Evolutionary conservation across 2,888 invertebrate species (phyloP).

Genomic region (Dermolepida albohirtum): DNA sequence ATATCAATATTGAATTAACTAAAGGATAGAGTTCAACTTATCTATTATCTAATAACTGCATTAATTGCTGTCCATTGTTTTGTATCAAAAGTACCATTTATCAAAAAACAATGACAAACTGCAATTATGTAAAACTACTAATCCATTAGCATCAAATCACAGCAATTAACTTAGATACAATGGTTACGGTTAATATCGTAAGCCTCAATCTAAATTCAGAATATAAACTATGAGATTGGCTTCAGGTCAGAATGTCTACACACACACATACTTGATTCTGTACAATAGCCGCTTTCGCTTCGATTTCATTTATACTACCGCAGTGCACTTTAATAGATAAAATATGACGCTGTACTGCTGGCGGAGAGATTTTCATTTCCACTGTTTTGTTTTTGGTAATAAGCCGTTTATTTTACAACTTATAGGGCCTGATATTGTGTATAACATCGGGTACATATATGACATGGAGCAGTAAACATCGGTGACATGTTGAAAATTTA

Average conservation of each 20-base stretch:
- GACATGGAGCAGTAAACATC: background rate
- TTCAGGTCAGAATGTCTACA: conserved; percentile 12
- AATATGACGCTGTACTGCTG: background rate
- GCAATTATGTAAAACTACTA: conserved; percentile 14
- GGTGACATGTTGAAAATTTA: too few species aligned
- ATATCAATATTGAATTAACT: too few species aligned
- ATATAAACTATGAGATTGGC: conserved; percentile 13
- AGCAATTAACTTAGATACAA: conserved; percentile 9
- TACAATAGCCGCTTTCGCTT: background rate
- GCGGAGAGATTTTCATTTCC: conserved; percentile 11
- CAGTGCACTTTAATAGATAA: background rate
- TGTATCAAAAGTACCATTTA: background rate
- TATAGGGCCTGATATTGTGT: background rate
- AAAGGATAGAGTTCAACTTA: too few species aligned
- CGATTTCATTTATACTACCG: background rate
- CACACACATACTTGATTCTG: too few species aligned
- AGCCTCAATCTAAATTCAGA: background rate
- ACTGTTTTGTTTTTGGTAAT: conserved; percentile 13
- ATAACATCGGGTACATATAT: background rate
- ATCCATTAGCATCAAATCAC: conserved; percentile 10
- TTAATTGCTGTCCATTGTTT: too few species aligned
- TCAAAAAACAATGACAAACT: background rate
- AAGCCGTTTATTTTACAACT: conserved; percentile 2
- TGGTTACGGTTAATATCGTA: conserved; percentile 5
- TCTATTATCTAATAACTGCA: too few species aligned